A percentile compares a stretch with the other conserved stretches of the same genome.
phyloP scores from a whole-genome alignment of 2,797 vertebrate species.

The Danio albolineatus region DNA sequence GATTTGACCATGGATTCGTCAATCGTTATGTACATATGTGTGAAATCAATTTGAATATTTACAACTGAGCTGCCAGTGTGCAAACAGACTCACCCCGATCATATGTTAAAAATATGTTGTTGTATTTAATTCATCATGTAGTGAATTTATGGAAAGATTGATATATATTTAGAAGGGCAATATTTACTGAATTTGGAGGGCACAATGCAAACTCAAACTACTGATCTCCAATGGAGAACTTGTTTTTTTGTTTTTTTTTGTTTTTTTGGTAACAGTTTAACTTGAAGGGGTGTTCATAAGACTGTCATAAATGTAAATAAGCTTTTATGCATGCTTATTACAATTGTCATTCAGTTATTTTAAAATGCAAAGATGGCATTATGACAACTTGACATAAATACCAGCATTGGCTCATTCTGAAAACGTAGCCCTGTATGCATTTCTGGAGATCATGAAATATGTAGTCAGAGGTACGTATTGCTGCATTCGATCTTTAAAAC shows the following conservation, averaged over 20 bases:
- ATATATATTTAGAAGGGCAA: conserved; percentile 20
- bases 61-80: conserved; percentile 18
- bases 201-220: conserved; percentile 27
- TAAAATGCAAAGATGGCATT: too few relatives aligned
- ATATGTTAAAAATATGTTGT: conserved; percentile 23
- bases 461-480: too few relatives aligned
- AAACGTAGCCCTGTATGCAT: too few relatives aligned
- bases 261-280: too few relatives aligned
- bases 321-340: too few relatives aligned
- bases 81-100: conserved; percentile 23
- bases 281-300: too few relatives aligned
- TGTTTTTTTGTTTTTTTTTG: neutral
- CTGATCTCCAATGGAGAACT: conserved; percentile 53
- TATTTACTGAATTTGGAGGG: conserved; percentile 4
- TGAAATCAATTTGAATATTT: conserved; percentile 24
- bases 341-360: too few relatives aligned
- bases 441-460: too few relatives aligned
- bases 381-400: too few relatives aligned
- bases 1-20: conserved; percentile 6
- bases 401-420: too few relatives aligned
- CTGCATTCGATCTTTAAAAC: too few relatives aligned
- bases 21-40: conserved; percentile 29
- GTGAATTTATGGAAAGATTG: neutral
- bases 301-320: too few relatives aligned
- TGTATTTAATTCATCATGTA: conserved; percentile 21